Evolutionary conservation across 2,113 vertebrate genomes (phyloP), one percentile per base, ranked within the genome.

Genomic region (Quiscalus mexicanus): DNA sequence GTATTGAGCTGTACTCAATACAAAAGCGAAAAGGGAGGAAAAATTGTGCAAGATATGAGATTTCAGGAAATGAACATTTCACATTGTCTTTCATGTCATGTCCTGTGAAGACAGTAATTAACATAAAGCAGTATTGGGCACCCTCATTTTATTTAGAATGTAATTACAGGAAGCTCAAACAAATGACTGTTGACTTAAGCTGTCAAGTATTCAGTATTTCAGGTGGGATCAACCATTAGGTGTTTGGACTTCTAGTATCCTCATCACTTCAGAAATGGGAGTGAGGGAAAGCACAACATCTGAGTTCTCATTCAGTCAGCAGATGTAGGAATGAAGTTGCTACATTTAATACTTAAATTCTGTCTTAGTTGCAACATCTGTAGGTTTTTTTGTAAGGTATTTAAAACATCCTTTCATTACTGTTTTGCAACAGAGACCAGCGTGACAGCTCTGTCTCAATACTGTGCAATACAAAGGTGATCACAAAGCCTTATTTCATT

Each of bases 391-490:
- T 59, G 74, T 73, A 64, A 85, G 78, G 49, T 84, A 84, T 93
- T 82, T 71, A 44, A 64, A 85, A 91, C 81, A 93, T 84, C 56
- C 87, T 89, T 89, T 96, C 90, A 79, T 97, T 91, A 96, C n/a
- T 37, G 78, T 95, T 92, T 95, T 90, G 94, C 90, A 97, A 95
- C 62, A 52, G 28, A 91, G 95, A 93, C 78, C 70, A 88, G 74
- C 12, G 1, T 59, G 78, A 83, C 85, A 53, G 84, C 71, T 94
- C 44, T 96, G 90, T 95, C 95, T 93, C 88, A 94, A 95, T 42
- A 56, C 78, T 50, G 49, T 93, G 71, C 62, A 85, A 91, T 73
- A 69, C 84, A 87, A 82, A 73, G 49, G 53, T 0, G 2, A 87
- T 53, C 82, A 19, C 33, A 31, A 76, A 88, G 67, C 79, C 37